Evolutionary conservation across 1,140 invertebrate genomes (phyloP).

Genomic region (Drosophila albomicans): DNA sequence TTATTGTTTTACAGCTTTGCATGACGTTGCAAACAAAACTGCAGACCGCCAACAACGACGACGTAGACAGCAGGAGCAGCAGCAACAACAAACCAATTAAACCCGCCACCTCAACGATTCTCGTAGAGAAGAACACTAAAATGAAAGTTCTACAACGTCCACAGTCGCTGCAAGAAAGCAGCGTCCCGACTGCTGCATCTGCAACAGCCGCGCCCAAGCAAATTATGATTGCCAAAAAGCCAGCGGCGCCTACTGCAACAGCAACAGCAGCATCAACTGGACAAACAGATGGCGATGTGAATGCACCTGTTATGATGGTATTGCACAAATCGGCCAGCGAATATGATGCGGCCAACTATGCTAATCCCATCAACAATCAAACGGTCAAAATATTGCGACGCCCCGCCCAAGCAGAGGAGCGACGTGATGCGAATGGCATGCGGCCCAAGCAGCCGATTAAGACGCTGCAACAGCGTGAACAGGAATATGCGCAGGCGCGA

Average conservation of each 20-base stretch:
- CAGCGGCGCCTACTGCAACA: slow-evolving; percentile 21
- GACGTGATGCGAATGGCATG: slow-evolving; percentile 85
- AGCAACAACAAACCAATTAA: slow-evolving; percentile 27
- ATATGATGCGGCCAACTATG: slow-evolving; percentile 86
- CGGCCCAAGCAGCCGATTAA: slow-evolving; percentile 90
- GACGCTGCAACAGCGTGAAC: slow-evolving; percentile 93
- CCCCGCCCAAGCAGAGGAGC: slow-evolving; percentile 87
- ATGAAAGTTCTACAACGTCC: slow-evolving; percentile 85
- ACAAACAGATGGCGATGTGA: slow-evolving; percentile 67
- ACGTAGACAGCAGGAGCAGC: too few relatives aligned
- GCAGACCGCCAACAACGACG: slow-evolving; percentile 42
- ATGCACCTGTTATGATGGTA: slow-evolving; percentile 77
- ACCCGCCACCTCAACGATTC: slow-evolving; percentile 20
- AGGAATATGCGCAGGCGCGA: slow-evolving; percentile 94
- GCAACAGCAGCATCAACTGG: neutral
- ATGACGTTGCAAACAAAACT: slow-evolving; percentile 74
- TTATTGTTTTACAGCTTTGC: slow-evolving; percentile 57
- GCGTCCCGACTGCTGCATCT: slow-evolving; percentile 7
- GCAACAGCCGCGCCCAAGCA: slow-evolving; percentile 82
- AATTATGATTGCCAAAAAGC: slow-evolving; percentile 86
- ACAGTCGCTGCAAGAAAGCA: slow-evolving; percentile 61
- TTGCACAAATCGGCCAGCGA: slow-evolving; percentile 77
- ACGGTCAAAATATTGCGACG: slow-evolving; percentile 93
- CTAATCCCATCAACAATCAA: slow-evolving; percentile 87
- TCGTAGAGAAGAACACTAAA: slow-evolving; percentile 54